phyloP scores from a whole-genome alignment of 2,888 invertebrate species.

The Parasteatoda lunata region DNA sequence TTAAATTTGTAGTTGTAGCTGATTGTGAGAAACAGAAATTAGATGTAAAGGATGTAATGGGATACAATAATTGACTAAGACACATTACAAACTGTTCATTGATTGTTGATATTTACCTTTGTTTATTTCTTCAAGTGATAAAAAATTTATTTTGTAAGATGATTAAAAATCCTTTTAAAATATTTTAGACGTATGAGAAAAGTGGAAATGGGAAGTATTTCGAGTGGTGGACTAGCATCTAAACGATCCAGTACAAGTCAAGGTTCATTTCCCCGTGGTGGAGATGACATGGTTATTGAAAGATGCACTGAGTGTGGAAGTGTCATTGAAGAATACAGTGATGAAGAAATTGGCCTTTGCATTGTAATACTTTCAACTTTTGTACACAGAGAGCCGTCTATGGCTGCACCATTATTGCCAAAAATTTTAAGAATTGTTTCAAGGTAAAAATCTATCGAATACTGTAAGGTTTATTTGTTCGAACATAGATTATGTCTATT shows the following conservation, averaged over 20 bases:
- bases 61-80: too few species aligned
- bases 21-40: too few species aligned
- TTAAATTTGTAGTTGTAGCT: too few species aligned
- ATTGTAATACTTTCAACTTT: conserved; percentile 95
- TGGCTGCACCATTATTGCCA: conserved; percentile 93
- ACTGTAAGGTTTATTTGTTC: too few species aligned
- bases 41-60: too few species aligned
- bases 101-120: neutral
- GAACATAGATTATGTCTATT: too few species aligned
- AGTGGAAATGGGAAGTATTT: conserved; percentile 61
- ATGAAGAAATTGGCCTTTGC: conserved; percentile 95
- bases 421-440: conserved; percentile 91
- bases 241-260: conserved; percentile 68
- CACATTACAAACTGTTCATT: neutral
- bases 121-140: too few species aligned
- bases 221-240: conserved; percentile 35
- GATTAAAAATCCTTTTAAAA: too few species aligned
- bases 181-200: conserved; percentile 65
- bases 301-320: conserved; percentile 92
- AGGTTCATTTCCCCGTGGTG: conserved; percentile 57
- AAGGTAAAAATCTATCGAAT: conserved; percentile 78
- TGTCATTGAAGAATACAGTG: conserved; percentile 92
- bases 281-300: conserved; percentile 72
- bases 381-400: conserved; percentile 93
- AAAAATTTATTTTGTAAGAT: too few species aligned